These are phyloP conservation scores for Bathynomus jamesi DNA, from an alignment of 1,140 invertebrate species.

Conservation along the genomic window DNA sequence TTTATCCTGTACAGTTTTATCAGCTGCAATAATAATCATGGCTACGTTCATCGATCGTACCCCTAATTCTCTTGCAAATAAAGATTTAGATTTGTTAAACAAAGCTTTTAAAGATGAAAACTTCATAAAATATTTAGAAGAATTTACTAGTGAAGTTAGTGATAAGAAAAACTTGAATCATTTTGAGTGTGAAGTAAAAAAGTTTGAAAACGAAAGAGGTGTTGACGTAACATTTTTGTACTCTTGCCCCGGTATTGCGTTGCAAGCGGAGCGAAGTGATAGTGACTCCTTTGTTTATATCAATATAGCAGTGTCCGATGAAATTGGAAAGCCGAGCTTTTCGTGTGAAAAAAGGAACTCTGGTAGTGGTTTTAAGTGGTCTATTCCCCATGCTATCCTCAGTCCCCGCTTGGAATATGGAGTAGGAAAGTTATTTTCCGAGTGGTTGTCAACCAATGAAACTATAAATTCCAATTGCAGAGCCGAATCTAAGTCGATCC, in stretches of 20 bases:
- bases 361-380: neutral
- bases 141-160: neutral
- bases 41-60: neutral
- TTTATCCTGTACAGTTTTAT: no score
- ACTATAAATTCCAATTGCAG: no score
- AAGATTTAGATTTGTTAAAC: neutral
- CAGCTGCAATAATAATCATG: no score
- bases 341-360: neutral
- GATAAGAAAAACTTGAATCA: neutral
- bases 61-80: neutral
- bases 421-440: no score
- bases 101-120: neutral
- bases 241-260: neutral
- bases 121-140: neutral
- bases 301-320: neutral
- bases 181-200: neutral
- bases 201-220: neutral
- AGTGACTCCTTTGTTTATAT: neutral
- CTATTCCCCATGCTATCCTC: neutral
- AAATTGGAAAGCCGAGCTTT: neutral
- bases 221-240: neutral
- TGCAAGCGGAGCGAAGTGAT: neutral
- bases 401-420: neutral
- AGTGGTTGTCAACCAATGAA: no score
- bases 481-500: no score